Percentiles rank a stretch among this genome's conserved stretches.
These are phyloP conservation scores for Seira musarum DNA, from an alignment of 2,888 invertebrate species.

Conservation along the genomic window DNA sequence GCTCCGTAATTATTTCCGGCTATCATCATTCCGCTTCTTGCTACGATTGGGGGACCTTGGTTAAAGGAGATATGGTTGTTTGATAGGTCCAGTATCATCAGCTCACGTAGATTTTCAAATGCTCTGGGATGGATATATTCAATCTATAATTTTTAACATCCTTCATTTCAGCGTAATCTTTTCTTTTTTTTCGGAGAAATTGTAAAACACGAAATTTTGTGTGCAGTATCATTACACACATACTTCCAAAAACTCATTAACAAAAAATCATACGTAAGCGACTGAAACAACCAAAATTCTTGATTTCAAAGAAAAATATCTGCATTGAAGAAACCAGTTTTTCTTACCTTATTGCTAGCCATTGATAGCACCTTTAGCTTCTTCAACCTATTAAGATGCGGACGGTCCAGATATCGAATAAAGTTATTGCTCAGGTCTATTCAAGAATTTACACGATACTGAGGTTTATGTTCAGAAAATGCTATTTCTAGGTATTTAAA, in stretches of 20 bases:
- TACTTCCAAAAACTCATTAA: not conserved
- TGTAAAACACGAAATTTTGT: too few species aligned
- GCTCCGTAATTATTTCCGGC: conserved; percentile 36
- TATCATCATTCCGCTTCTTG: conserved; percentile 13
- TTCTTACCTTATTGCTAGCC: conserved; percentile 65
- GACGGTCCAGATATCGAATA: conserved; percentile 52
- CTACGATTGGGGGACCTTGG: conserved; percentile 37
- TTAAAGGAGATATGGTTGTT: conserved; percentile 77
- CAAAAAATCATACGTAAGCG: not conserved
- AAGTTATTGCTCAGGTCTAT: conserved; percentile 61
- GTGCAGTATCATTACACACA: too few species aligned
- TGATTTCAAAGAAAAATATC: too few species aligned
- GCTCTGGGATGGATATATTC: conserved; percentile 58
- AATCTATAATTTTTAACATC: too few species aligned
- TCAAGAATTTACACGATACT: not conserved
- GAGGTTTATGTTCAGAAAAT: not conserved
- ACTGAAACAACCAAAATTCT: too few species aligned
- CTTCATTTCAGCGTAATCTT: too few species aligned
- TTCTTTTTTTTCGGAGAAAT: too few species aligned
- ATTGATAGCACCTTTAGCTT: conserved; percentile 61
- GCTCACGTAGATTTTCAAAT: conserved; percentile 72
- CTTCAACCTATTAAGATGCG: conserved; percentile 52
- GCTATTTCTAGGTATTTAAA: too few species aligned
- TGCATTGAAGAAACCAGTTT: too few species aligned
- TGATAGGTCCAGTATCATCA: conserved; percentile 79